A percentile compares a stretch with the other conserved stretches of the same genome.
Conservation (phyloP, 2,797 vertebrate genomes). For the Gymnocypris eckloni region DNA sequence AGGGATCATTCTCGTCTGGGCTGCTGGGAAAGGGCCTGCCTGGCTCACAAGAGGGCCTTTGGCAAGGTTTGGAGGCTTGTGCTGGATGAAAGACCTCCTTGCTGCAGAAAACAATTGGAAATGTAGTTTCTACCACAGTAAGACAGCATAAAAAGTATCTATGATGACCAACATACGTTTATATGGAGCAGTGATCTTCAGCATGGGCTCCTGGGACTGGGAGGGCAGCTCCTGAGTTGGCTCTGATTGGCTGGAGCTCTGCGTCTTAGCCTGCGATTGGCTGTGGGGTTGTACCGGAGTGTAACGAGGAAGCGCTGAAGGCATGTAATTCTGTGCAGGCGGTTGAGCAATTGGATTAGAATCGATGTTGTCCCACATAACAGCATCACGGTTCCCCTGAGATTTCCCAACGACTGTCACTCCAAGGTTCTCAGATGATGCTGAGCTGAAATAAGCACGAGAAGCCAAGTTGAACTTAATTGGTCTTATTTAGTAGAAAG, state of each 20-base stretch:
- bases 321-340: conserved; percentile 45
- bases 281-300: conserved; percentile 7
- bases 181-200: conserved; percentile 62
- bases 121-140: neutral
- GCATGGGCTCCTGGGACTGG: conserved; percentile 50
- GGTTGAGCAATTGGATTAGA: conserved; percentile 44
- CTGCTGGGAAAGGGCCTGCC: conserved; percentile 21
- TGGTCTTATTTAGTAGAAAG: neutral
- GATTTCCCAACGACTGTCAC: conserved; percentile 60
- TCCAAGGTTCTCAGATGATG: conserved; percentile 65
- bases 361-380: conserved; percentile 66
- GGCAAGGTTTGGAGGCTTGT: conserved; percentile 60
- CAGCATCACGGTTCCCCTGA: conserved; percentile 64
- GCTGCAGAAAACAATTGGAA: conserved; percentile 62
- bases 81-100: conserved; percentile 63
- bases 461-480: neutral
- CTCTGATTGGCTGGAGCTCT: conserved; percentile 36
- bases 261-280: neutral
- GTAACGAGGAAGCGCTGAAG: conserved; percentile 18
- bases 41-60: conserved; percentile 52
- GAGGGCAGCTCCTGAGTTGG: conserved; percentile 63
- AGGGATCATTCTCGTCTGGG: conserved; percentile 19
- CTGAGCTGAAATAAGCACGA: conserved; percentile 60
- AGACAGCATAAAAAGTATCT: neutral
- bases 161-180: conserved; percentile 70